Base-by-base conservation (phyloP, 30 jellyfish, hydroid and myxozoan genomes). In the Hydractinia symbiolongicarpus region DNA sequence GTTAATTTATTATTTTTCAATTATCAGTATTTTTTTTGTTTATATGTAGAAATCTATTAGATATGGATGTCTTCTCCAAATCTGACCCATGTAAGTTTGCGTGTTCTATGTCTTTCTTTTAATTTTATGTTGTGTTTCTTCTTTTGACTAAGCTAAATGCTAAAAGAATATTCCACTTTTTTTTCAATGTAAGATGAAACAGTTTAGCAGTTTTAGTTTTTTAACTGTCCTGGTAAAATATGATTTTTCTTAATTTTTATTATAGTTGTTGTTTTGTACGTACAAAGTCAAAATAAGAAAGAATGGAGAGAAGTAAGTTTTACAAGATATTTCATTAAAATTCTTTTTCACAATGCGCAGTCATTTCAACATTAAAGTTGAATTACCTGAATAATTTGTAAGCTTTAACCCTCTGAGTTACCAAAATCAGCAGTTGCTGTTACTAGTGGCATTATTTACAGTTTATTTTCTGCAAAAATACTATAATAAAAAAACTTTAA, bases 81-180 rank as follows among this genome's bases (percentile, higher is more conserved):
- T 90, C 97, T 13, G 97, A 90, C 58, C 97, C 97, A 20, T 52
- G 96, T 89, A 83, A 70, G 96, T 79, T 19, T 49, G 7, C 58
- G 19, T 73, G 5, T 57, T 5, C 7, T 83, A 55, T 16, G 8
- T 9, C 58, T 5, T 17, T 5, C 11, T 15, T 19, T 53, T 20
- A 14, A 17, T 58, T 58, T 58, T 58, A 58, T 58, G 69, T 58
- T 16, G 15, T 4, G 4, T 68, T 68, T n/a, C 78, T 68, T 14
- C 21, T 21, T 13, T 30, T 30, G 44, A 30, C 44, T 30, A 30
- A 30, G 2, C 44, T 30, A 30, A 30, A 30, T 30, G 44, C 44
- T 30, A 30, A 30, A 30, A 30, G 44, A 30, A 30, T 30, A 30
- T 30, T 30, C 44, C 1, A 30, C 44, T 30, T 1, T 30, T 30